Percentiles rank a stretch among this genome's conserved stretches.
These are phyloP conservation scores for Myripristis murdjan DNA, from an alignment of 2,797 vertebrate genomes.

Conservation along the genomic window DNA sequence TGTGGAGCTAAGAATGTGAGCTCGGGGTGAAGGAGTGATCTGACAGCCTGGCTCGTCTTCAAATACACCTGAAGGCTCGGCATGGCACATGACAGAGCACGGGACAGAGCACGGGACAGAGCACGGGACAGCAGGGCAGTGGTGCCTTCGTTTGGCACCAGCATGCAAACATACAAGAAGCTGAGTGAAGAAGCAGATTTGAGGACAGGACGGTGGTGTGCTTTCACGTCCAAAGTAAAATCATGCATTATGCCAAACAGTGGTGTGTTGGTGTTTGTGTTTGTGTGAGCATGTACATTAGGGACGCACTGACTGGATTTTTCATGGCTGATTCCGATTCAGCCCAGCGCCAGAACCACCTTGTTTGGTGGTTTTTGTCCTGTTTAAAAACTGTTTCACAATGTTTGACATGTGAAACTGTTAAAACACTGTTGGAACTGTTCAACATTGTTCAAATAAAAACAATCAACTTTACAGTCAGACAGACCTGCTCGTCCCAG, in stretches of 20 bases:
- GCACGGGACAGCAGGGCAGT: conserved; percentile 33
- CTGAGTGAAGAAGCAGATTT: conserved; percentile 30
- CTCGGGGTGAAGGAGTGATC: conserved; percentile 27
- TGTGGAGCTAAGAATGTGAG: conserved; percentile 12
- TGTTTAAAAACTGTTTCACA: too few species aligned
- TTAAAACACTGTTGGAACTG: too few species aligned
- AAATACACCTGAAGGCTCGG: conserved; percentile 41
- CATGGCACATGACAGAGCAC: conserved; percentile 32
- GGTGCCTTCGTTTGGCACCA: conserved; percentile 41
- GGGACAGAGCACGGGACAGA: conserved; percentile 22
- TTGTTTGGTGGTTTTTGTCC: too few species aligned
- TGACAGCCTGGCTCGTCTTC: conserved; percentile 41
- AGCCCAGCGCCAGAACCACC: too few species aligned
- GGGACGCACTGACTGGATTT: too few species aligned
- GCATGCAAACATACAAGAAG: conserved; percentile 51
- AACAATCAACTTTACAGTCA: too few species aligned
- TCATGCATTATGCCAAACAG: conserved; percentile 25
- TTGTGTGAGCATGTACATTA: conserved; percentile 4
- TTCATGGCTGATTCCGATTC: too few species aligned
- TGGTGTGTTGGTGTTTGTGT: conserved; percentile 10
- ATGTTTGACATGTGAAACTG: too few species aligned
- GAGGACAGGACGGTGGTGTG: conserved; percentile 29
- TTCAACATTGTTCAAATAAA: too few species aligned
- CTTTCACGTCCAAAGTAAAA: conserved; percentile 27
- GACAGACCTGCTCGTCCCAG: too few species aligned